phyloP scores from a whole-genome alignment of 2,113 vertebrate genomes.

The Ceyx margarethae region DNA sequence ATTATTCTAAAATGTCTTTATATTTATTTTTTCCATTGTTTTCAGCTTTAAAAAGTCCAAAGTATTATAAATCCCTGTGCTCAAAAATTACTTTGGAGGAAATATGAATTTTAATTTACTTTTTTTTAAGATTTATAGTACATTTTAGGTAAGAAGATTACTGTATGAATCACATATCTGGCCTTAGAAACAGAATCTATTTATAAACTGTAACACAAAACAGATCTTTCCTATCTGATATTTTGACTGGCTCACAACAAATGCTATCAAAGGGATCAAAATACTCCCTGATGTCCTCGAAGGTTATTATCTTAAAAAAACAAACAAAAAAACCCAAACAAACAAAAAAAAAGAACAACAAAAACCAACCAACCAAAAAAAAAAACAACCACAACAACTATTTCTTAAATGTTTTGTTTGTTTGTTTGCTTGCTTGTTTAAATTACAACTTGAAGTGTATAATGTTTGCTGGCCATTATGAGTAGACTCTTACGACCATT shows the following conservation, averaged over 20 bases:
- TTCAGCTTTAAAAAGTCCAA: neutral
- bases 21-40: neutral
- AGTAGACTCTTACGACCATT: neutral
- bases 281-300: slow-evolving; percentile 26
- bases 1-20: neutral
- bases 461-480: neutral
- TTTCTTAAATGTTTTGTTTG: too few relatives aligned
- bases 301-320: slow-evolving; percentile 10
- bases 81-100: slow-evolving; percentile 6
- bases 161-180: slow-evolving; percentile 12
- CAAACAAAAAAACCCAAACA: too few relatives aligned
- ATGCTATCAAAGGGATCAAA: slow-evolving; percentile 42
- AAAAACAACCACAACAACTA: too few relatives aligned
- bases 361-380: too few relatives aligned
- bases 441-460: neutral
- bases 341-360: too few relatives aligned
- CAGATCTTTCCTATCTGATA: slow-evolving; percentile 38
- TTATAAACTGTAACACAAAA: slow-evolving; percentile 33
- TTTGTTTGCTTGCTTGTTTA: neutral
- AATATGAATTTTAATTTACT: neutral
- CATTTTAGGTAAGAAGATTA: slow-evolving; percentile 26
- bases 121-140: slow-evolving; percentile 31
- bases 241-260: slow-evolving; percentile 45
- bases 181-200: slow-evolving; percentile 31
- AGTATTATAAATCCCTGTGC: neutral